These are phyloP conservation scores for Diplodus puntazzo DNA, from an alignment of 2,797 vertebrate genomes.

Conservation along the genomic window DNA sequence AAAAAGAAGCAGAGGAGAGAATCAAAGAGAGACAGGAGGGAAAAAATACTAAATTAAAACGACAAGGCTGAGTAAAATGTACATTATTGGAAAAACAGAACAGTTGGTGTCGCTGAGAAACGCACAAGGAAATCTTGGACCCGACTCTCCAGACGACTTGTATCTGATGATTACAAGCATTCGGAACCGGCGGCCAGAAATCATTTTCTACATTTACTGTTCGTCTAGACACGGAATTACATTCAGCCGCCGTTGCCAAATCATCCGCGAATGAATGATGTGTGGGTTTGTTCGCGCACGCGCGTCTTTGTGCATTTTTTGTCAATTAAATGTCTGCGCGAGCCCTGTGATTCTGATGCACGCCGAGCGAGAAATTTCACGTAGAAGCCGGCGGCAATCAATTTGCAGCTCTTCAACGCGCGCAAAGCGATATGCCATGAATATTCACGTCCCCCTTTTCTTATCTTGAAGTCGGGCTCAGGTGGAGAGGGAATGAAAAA, in stretches of 20 bases:
- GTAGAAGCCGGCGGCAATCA: conserved; percentile 28
- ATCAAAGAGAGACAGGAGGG: conserved; percentile 10
- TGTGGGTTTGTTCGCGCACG: conserved; percentile 30
- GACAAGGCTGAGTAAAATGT: conserved; percentile 39
- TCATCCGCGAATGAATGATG: conserved; percentile 43
- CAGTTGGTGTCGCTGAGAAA: conserved; percentile 34
- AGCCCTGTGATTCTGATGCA: conserved; percentile 14
- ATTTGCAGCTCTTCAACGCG: conserved; percentile 25
- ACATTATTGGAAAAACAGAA: conserved; percentile 27
- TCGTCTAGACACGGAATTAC: conserved; percentile 66
- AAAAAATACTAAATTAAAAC: conserved; percentile 53
- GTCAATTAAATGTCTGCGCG: not conserved
- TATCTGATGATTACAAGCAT: conserved; percentile 54
- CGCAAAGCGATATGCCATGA: conserved; percentile 37
- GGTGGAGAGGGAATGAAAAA: conserved; percentile 21
- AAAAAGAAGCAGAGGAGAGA: not conserved
- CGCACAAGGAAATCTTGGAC: conserved; percentile 34
- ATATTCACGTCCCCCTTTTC: conserved; percentile 37
- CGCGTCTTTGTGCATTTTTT: conserved; percentile 7
- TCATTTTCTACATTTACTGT: conserved; percentile 42
- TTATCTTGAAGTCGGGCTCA: conserved; percentile 33
- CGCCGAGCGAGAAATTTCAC: conserved; percentile 1
- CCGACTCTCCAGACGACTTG: conserved; percentile 27
- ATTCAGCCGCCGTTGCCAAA: conserved; percentile 42
- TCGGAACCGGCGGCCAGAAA: conserved; percentile 46